phyloP scores from a whole-genome alignment of 1,140 invertebrate genomes.

The Diuraphis noxia region DNA sequence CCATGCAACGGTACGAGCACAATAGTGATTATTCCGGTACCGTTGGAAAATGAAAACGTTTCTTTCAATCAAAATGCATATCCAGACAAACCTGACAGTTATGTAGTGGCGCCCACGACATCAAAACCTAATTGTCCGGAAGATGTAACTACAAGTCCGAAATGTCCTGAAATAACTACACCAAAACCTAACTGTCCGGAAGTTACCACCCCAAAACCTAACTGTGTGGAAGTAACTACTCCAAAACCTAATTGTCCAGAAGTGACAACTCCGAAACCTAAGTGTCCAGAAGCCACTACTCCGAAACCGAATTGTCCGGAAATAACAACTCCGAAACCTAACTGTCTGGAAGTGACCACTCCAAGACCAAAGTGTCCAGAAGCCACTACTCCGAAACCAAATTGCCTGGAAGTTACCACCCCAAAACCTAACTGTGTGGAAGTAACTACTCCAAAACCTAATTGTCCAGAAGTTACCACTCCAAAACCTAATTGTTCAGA shows the following conservation, averaged over 20 bases:
- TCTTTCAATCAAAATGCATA: background rate
- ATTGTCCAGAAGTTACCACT: background rate
- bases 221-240: background rate
- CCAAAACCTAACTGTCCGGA: background rate
- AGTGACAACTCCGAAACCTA: background rate
- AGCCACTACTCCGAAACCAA: background rate
- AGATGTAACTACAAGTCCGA: background rate
- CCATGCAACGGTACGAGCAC: slow-evolving; percentile 44
- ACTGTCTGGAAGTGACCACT: background rate
- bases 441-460: background rate
- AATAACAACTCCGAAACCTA: background rate
- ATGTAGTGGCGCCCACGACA: background rate
- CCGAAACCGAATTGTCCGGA: background rate
- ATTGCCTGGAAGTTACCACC: background rate
- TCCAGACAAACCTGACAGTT: background rate
- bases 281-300: background rate
- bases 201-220: background rate
- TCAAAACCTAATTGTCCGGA: background rate
- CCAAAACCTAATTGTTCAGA: background rate
- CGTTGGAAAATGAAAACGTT: slow-evolving; percentile 17
- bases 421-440: background rate
- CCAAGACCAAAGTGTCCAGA: background rate
- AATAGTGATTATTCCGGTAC: slow-evolving; percentile 41
- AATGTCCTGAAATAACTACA: background rate
- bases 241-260: background rate